These are phyloP conservation scores for Eupithecia tripunctaria DNA, from an alignment of 2,888 invertebrate species.

Conservation along the genomic window DNA sequence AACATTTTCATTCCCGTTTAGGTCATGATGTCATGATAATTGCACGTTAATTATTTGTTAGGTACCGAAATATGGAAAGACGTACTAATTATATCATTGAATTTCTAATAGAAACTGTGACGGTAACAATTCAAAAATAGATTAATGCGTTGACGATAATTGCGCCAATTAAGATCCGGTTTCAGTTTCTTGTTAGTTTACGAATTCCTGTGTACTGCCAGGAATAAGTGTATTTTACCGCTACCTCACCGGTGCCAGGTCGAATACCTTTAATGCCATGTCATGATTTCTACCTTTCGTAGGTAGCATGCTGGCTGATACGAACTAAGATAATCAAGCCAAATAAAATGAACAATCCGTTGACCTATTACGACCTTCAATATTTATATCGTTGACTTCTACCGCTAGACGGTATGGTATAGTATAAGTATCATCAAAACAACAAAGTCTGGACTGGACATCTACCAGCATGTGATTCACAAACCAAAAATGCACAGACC, in stretches of 20 bases:
- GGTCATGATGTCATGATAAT: neutral
- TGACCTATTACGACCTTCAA: slow-evolving; percentile 29
- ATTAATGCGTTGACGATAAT: neutral
- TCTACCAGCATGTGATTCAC: slow-evolving; percentile 79
- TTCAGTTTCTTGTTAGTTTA: slow-evolving; percentile 31
- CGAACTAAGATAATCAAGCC: neutral
- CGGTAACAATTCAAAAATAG: neutral
- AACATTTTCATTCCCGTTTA: neutral
- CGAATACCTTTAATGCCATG: slow-evolving; percentile 20
- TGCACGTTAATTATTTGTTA: neutral
- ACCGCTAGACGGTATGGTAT: slow-evolving; percentile 58
- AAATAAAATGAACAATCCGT: slow-evolving; percentile 6
- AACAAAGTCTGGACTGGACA: slow-evolving; percentile 68
- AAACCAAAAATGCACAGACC: slow-evolving; percentile 80
- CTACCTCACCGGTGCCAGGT: slow-evolving; percentile 25
- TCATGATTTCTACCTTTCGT: neutral
- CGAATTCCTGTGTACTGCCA: slow-evolving; percentile 34
- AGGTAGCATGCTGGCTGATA: neutral
- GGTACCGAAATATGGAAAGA: neutral
- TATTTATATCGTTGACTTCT: slow-evolving; percentile 55
- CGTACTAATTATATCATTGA: neutral
- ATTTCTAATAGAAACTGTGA: neutral
- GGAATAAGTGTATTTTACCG: slow-evolving; percentile 33
- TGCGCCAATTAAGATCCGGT: slow-evolving; percentile 23
- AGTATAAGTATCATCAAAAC: slow-evolving; percentile 53